Conservation (phyloP, 1,140 invertebrate genomes). For the Heliconius himera region DNA sequence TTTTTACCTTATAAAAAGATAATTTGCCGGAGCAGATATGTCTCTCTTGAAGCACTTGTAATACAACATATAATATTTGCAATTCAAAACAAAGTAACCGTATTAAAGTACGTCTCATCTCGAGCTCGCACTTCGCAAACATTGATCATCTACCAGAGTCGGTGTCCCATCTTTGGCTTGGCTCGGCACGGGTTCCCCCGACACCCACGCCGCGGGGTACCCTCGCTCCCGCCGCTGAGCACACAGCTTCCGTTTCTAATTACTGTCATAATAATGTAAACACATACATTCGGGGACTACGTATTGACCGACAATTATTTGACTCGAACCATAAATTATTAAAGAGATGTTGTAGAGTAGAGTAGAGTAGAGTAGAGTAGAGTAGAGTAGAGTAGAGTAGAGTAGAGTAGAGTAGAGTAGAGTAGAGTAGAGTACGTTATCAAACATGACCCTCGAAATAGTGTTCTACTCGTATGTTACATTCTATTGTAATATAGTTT, state of each 20-base stretch:
- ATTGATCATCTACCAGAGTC: background rate
- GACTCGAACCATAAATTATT: too few species aligned
- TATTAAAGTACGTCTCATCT: background rate
- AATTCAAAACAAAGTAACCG: background rate
- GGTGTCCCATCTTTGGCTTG: background rate
- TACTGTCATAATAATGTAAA: background rate
- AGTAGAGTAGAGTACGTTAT: too few species aligned
- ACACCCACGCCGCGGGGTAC: background rate
- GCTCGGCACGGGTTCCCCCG: background rate
- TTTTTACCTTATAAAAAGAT: too few species aligned
- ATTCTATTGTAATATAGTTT: background rate
- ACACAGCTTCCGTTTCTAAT: slow-evolving; percentile 3
- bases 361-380: too few species aligned
- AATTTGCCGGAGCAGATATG: too few species aligned
- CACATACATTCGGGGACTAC: background rate
- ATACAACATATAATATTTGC: background rate
- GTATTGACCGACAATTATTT: slow-evolving; percentile 6
- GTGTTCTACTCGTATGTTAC: too few species aligned
- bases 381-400: too few species aligned
- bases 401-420: too few species aligned
- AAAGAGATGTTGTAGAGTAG: too few species aligned
- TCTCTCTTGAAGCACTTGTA: too few species aligned
- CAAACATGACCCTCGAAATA: too few species aligned
- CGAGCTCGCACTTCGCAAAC: background rate
- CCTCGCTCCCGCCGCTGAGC: background rate